Percentiles rank a stretch among this genome's conserved stretches.
These are phyloP conservation scores for Urocitellus parryii DNA, from an alignment of 2,113 vertebrate genomes.

Conservation along the genomic window DNA sequence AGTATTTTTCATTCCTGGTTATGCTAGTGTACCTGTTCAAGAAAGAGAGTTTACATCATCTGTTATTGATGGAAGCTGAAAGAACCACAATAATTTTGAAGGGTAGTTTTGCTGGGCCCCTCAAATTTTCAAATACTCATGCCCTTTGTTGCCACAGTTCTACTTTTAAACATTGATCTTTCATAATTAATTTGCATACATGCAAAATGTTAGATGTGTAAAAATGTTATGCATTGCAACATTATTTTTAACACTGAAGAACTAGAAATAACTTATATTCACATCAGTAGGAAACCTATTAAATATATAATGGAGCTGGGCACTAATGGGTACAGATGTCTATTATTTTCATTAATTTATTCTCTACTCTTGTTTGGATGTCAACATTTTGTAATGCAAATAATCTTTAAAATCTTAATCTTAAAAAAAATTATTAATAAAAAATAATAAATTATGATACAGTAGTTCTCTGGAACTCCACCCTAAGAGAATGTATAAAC, in stretches of 20 bases:
- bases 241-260: background rate
- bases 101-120: background rate
- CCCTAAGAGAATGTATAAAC: constrained; percentile 15
- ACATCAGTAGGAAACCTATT: background rate
- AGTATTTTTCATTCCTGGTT: background rate
- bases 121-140: background rate
- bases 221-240: background rate
- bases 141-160: background rate
- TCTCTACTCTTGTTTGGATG: background rate
- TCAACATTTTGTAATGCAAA: background rate
- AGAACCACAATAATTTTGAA: background rate
- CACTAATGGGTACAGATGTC: background rate
- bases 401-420: background rate
- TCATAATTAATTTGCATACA: background rate
- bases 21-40: background rate
- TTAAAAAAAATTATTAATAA: too few species aligned
- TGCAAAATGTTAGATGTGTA: background rate
- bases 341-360: constrained; percentile 19
- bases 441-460: background rate
- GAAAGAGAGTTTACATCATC: background rate
- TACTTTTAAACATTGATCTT: background rate
- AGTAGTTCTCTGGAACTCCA: background rate
- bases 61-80: background rate
- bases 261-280: background rate
- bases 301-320: background rate